These are phyloP conservation scores for Auanema sp. DNA, from an alignment of 2,888 invertebrate species.

Conservation along the genomic window DNA sequence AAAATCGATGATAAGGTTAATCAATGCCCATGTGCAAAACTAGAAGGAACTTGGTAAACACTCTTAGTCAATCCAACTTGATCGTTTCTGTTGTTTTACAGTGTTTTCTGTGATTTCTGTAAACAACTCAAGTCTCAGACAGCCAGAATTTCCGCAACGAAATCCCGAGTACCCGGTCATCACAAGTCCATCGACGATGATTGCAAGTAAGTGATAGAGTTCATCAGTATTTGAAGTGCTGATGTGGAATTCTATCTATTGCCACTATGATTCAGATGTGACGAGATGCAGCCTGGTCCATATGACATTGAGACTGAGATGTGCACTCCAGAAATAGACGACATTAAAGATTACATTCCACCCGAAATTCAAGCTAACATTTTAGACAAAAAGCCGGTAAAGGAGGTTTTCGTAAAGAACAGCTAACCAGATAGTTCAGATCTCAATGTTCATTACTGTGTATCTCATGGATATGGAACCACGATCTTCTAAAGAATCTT, in stretches of 20 bases:
- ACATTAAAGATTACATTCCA: slow-evolving; percentile 62
- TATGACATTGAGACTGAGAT: slow-evolving; percentile 64
- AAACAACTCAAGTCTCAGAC: slow-evolving; percentile 59
- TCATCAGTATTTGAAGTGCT: background rate
- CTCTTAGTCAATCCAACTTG: too few relatives aligned
- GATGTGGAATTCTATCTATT: background rate
- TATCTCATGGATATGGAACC: slow-evolving; percentile 63
- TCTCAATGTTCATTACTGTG: slow-evolving; percentile 64
- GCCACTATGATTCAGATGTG: slow-evolving; percentile 38
- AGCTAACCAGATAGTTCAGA: slow-evolving; percentile 32
- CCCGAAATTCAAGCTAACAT: slow-evolving; percentile 62
- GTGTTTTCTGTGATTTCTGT: slow-evolving; percentile 63
- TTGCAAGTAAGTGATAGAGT: slow-evolving; percentile 40
- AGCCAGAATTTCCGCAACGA: slow-evolving; percentile 49
- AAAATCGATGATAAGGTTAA: slow-evolving; percentile 63
- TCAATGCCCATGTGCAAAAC: slow-evolving; percentile 62
- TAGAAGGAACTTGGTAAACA: slow-evolving; percentile 62
- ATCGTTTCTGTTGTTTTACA: slow-evolving; percentile 32
- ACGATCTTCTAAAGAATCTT: slow-evolving; percentile 56
- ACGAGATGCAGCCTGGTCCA: slow-evolving; percentile 63
- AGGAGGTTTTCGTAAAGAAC: background rate
- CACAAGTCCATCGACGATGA: slow-evolving; percentile 49
- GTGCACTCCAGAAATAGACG: slow-evolving; percentile 63
- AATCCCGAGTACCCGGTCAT: slow-evolving; percentile 29
- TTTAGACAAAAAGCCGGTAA: slow-evolving; percentile 61